Evolutionary conservation across 2,888 invertebrate species (phyloP), one percentile per base, ranked within the genome.

Genomic region (Tetragonisca angustula): DNA sequence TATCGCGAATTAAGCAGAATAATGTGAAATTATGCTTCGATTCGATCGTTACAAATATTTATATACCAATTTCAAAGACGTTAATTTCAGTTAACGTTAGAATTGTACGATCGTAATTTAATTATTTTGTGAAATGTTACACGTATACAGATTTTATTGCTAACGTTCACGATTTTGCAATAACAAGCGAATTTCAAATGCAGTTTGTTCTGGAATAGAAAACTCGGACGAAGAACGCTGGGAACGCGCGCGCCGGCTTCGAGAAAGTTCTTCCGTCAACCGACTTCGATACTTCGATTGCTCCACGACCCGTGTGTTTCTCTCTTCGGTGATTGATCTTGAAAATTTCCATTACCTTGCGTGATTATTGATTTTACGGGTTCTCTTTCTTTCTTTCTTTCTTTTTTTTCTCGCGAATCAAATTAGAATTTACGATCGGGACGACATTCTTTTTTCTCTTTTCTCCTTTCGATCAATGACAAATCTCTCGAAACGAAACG

Each of bases 261-360:
- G 85, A 88, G 88, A 88, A 88, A 88, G 87, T 85, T 88, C 85
- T 81, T 49, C 59, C 67, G 56, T 72, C 71, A 71, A 68, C 59
- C 32, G 43, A 61, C 15, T 59, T 50, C 24, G 49, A 71, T 65
- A 61, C 15, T 59, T 50, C 24, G 49, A 71, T 65, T 68, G 62
- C 61, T 36, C 36, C 67, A 32, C 69, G 75, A 71, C n/a, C 36
- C 24, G 21, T 15, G 43, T 36, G 36, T 36, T 36, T 36, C 32
- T n/a, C 67, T 62, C 54, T 32, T 19, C 24, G 0, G 3, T 15
- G 49, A 43, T 24, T 62, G 17, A 21, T 59, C 52, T 52, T 49
- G n/a, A 49, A 36, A 68, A 79, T 74, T 79, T 56, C 19, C 24
- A 19, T 67, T 49, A 4, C 2, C 15, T 36, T 2, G 3, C 27